Evolutionary conservation across 2,797 vertebrate species (phyloP).

Genomic region (Chelon labrosus): DNA sequence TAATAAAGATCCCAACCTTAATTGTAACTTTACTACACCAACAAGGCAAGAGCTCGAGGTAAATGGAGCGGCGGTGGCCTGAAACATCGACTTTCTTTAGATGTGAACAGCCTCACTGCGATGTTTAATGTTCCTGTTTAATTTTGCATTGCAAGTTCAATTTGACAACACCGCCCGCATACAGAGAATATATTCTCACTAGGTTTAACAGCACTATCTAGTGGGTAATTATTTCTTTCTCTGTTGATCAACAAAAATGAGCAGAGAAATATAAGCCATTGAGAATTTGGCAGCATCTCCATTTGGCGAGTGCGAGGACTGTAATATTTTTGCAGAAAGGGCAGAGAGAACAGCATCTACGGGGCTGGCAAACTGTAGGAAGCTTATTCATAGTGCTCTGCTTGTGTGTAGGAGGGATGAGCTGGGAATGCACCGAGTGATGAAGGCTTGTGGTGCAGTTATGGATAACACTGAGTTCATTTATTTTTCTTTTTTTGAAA

Average conservation of each 20-base stretch:
- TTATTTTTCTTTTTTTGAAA: slow-evolving; percentile 51
- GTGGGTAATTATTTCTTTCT: not conserved
- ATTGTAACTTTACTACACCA: not conserved
- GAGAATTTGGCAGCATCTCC: slow-evolving; percentile 37
- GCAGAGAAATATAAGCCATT: slow-evolving; percentile 24
- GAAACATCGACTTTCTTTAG: not conserved
- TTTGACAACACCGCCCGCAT: not conserved
- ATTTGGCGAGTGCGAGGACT: slow-evolving; percentile 45
- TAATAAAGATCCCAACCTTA: not conserved
- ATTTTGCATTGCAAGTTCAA: slow-evolving; percentile 8
- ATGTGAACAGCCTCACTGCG: not conserved
- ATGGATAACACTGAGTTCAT: slow-evolving; percentile 45
- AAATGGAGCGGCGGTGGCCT: not conserved
- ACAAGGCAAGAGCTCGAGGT: not conserved
- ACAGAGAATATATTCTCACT: not conserved
- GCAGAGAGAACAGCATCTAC: slow-evolving; percentile 46
- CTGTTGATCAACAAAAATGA: slow-evolving; percentile 5
- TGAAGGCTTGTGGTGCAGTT: slow-evolving; percentile 57
- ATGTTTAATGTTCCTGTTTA: not conserved
- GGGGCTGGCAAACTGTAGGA: slow-evolving; percentile 58
- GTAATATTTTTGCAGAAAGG: slow-evolving; percentile 51
- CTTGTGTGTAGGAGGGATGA: slow-evolving; percentile 70
- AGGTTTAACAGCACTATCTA: slow-evolving; percentile 12
- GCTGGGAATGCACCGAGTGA: slow-evolving; percentile 63
- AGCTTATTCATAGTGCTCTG: slow-evolving; percentile 64